These are phyloP conservation scores for Listronotus oregonensis DNA, from an alignment of 1,140 invertebrate species.

Conservation along the genomic window DNA sequence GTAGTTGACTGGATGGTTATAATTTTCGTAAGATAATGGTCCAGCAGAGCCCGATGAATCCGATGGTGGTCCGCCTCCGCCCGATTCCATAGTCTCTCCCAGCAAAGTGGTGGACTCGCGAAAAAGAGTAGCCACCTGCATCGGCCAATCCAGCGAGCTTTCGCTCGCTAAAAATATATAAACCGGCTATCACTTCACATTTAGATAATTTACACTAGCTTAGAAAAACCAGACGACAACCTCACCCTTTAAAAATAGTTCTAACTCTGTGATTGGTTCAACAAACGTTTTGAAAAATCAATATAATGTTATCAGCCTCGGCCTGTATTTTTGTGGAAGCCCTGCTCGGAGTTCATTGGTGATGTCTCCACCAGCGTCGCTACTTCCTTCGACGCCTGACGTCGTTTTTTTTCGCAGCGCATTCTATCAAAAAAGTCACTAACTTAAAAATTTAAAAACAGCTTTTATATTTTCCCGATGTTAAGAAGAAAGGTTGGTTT, in stretches of 20 bases:
- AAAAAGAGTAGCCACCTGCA: conserved; percentile 74
- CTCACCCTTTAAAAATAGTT: conserved; percentile 59
- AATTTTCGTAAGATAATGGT: conserved; percentile 52
- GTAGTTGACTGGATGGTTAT: conserved; percentile 52
- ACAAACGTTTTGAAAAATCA: conserved; percentile 58
- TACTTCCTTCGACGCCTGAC: conserved; percentile 51
- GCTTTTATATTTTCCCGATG: background rate
- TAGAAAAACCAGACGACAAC: conserved; percentile 55
- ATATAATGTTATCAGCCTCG: conserved; percentile 56
- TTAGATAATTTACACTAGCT: conserved; percentile 47
- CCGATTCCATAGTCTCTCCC: conserved; percentile 65
- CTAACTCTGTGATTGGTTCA: conserved; percentile 57
- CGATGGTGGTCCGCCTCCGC: conserved; percentile 49
- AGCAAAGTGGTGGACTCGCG: conserved; percentile 70
- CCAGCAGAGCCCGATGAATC: conserved; percentile 48
- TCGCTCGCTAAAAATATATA: conserved; percentile 45
- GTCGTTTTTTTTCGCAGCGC: conserved; percentile 51
- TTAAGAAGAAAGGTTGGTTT: background rate
- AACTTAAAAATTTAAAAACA: conserved; percentile 10
- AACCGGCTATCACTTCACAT: conserved; percentile 49
- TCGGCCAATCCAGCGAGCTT: conserved; percentile 53
- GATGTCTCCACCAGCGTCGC: conserved; percentile 53
- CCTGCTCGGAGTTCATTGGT: conserved; percentile 51
- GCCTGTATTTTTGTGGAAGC: conserved; percentile 56
- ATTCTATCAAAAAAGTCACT: conserved; percentile 46